Evolutionary conservation across 1,140 invertebrate genomes (phyloP).

Genomic region (Pteromalus puparum): DNA sequence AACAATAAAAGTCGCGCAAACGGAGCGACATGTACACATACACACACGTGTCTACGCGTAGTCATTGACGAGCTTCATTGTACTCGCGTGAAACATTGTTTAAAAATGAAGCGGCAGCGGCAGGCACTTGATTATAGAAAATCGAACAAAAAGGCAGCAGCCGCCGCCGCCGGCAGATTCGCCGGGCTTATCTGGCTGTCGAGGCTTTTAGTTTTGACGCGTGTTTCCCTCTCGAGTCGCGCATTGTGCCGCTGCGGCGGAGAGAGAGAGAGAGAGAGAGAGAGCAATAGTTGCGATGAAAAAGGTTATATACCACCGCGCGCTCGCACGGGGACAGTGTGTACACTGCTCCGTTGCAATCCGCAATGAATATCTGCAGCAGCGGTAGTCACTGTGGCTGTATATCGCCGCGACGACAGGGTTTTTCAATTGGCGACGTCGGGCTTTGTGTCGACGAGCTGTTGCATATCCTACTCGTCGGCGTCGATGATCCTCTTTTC

Average conservation of each 20-base stretch:
- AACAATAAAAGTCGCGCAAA: no score
- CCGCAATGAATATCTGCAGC: constrained; percentile 34
- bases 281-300: constrained; percentile 38
- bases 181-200: constrained; percentile 47
- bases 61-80: constrained; percentile 26
- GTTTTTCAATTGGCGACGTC: constrained; percentile 38
- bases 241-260: not conserved
- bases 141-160: constrained; percentile 47
- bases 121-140: constrained; percentile 46
- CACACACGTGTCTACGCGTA: not conserved
- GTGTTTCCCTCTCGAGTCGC: constrained; percentile 42
- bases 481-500: not conserved
- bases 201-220: constrained; percentile 53
- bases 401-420: not conserved
- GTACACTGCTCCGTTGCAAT: not conserved
- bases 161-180: constrained; percentile 27
- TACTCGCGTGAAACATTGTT: constrained; percentile 45
- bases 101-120: constrained; percentile 38
- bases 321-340: not conserved
- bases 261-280: not conserved
- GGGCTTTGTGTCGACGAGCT: not conserved
- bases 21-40: not conserved
- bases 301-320: no score
- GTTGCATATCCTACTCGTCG: constrained; percentile 13
- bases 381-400: not conserved